A percentile compares a stretch with the other conserved stretches of the same genome.
These are phyloP conservation scores for Apis dorsata DNA, from an alignment of 1,140 invertebrate genomes.

Conservation along the genomic window DNA sequence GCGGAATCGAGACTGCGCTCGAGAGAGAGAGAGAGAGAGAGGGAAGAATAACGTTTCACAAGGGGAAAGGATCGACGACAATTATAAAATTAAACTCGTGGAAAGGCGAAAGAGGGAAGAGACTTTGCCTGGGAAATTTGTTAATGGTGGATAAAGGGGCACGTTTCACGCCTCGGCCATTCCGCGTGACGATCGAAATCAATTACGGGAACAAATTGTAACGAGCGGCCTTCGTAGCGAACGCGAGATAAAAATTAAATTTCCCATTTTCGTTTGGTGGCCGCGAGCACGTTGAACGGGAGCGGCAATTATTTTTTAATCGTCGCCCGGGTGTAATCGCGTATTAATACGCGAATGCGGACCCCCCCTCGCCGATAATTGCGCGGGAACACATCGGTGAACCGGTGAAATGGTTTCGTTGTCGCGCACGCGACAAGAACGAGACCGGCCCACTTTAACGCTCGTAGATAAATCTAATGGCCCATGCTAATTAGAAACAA, in stretches of 20 bases:
- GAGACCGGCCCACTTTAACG: slow-evolving; percentile 41
- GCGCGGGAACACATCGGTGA: slow-evolving; percentile 24
- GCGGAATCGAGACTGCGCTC: neutral
- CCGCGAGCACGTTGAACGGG: neutral
- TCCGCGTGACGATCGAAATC: slow-evolving; percentile 25
- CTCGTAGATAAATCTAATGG: slow-evolving; percentile 62
- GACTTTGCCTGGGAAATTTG: neutral
- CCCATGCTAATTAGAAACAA: slow-evolving; percentile 58
- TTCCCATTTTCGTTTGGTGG: slow-evolving; percentile 19
- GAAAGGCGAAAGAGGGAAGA: neutral
- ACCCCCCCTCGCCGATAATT: slow-evolving; percentile 9
- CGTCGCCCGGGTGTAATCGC: slow-evolving; percentile 6
- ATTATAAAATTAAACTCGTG: slow-evolving; percentile 18
- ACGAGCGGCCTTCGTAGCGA: neutral
- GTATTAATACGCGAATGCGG: slow-evolving; percentile 9
- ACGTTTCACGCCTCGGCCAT: neutral
- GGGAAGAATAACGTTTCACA: neutral
- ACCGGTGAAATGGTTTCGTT: slow-evolving; percentile 34
- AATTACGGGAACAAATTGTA: slow-evolving; percentile 37
- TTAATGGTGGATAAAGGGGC: slow-evolving; percentile 22
- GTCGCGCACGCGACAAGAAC: slow-evolving; percentile 42
- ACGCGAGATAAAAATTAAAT: slow-evolving; percentile 24
- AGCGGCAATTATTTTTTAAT: slow-evolving; percentile 42
- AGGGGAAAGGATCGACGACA: neutral
- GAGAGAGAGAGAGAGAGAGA: too few relatives aligned